These are phyloP conservation scores for Venusia cambrica DNA, from an alignment of 2,888 invertebrate species.

Conservation along the genomic window DNA sequence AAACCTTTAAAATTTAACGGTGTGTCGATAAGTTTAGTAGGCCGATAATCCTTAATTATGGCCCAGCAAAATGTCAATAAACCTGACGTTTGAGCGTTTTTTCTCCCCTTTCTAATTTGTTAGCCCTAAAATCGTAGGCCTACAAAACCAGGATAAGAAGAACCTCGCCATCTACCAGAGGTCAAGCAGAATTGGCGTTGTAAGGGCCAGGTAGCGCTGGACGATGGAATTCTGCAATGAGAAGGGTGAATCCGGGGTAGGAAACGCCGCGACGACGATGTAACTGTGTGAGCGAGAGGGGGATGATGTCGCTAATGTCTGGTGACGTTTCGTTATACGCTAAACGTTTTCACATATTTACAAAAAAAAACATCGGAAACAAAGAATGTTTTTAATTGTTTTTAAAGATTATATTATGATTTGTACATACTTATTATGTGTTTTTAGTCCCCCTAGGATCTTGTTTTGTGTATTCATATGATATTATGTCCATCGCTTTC, in stretches of 20 bases:
- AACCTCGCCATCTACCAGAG: conserved; percentile 24
- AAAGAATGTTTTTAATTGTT: too few relatives aligned
- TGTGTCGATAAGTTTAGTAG: conserved; percentile 59
- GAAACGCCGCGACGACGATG: conserved; percentile 56
- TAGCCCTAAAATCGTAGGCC: conserved; percentile 72
- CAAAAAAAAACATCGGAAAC: too few relatives aligned
- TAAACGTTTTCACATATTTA: conserved; percentile 8
- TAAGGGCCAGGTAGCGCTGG: conserved; percentile 46
- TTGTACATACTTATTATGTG: too few relatives aligned
- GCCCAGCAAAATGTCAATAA: conserved; percentile 75
- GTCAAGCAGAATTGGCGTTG: conserved; percentile 12
- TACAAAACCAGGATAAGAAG: conserved; percentile 42
- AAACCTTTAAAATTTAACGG: conserved; percentile 64
- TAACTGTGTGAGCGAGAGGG: conserved; percentile 48
- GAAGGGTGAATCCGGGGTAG: conserved; percentile 68
- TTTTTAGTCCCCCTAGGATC: too few relatives aligned
- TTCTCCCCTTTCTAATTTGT: conserved; percentile 72
- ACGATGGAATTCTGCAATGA: conserved; percentile 51
- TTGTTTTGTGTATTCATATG: too few relatives aligned
- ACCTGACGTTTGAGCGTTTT: conserved; percentile 68
- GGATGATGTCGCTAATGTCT: conserved; percentile 40
- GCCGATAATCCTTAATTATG: conserved; percentile 73
- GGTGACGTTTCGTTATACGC: conserved; percentile 46
- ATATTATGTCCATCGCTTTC: too few relatives aligned
- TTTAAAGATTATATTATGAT: too few relatives aligned